A percentile compares a stretch with the other conserved stretches of the same genome.
These are phyloP conservation scores for Portunus trituberculatus DNA, from an alignment of 1,140 invertebrate species.

Conservation along the genomic window DNA sequence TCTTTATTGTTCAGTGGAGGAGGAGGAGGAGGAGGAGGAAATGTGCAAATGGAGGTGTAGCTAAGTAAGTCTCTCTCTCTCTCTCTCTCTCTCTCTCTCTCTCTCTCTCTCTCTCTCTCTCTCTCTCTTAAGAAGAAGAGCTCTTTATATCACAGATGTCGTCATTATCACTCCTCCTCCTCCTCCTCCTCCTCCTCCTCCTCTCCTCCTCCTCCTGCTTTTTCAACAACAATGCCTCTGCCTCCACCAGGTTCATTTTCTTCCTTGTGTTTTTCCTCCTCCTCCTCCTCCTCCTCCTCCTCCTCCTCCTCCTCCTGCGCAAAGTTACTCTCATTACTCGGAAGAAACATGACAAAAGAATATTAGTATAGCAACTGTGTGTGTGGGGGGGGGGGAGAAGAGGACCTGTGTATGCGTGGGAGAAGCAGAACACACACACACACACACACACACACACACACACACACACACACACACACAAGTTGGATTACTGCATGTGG, in stretches of 20 bases:
- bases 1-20: too few relatives aligned
- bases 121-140: not conserved
- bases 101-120: slow-evolving; percentile 30
- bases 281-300: slow-evolving; percentile 16
- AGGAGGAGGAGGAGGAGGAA: not conserved
- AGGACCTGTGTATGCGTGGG: not conserved
- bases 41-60: not conserved
- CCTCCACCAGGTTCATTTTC: not conserved
- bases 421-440: not conserved
- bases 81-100: too few relatives aligned
- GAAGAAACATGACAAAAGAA: not conserved
- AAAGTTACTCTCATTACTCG: not conserved
- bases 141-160: not conserved
- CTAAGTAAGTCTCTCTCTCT: not conserved
- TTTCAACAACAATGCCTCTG: not conserved
- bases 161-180: too few relatives aligned
- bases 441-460: not conserved
- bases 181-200: too few relatives aligned
- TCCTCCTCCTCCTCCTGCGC: slow-evolving; percentile 6
- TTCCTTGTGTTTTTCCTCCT: not conserved
- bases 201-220: too few relatives aligned
- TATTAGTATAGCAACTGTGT: not conserved
- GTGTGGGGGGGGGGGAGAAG: too few relatives aligned
- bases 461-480: not conserved
- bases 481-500: not conserved